These are phyloP conservation scores for Pseudolaguvia tuberculata DNA, from an alignment of 2,113 vertebrate species.

Conservation along the genomic window DNA sequence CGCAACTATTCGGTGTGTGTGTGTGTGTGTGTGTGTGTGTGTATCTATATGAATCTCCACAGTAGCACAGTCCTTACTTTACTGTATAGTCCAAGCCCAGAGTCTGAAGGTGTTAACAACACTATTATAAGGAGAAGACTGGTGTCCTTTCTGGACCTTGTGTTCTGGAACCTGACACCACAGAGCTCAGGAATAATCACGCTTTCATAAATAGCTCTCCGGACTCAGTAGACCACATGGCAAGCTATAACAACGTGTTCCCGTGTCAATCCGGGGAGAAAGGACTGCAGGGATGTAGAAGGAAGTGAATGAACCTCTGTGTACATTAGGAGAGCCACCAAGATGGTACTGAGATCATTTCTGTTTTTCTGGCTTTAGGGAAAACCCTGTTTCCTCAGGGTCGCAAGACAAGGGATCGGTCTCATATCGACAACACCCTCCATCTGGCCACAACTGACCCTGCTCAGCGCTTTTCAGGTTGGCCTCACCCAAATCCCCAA, in stretches of 20 bases:
- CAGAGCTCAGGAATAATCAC: constrained; percentile 50
- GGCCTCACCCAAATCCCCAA: constrained; percentile 30
- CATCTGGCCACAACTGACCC: constrained; percentile 76
- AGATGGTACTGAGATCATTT: not conserved
- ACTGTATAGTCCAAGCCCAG: not conserved
- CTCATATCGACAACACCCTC: constrained; percentile 85
- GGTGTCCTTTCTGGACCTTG: not conserved
- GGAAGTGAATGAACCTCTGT: not conserved
- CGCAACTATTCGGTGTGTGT: not conserved
- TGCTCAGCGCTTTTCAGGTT: constrained; percentile 80
- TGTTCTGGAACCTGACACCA: constrained; percentile 51
- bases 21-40: too few species aligned
- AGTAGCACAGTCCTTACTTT: not conserved
- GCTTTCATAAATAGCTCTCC: constrained; percentile 54
- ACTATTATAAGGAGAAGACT: constrained; percentile 25
- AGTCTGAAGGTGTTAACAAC: constrained; percentile 7
- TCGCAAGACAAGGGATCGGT: constrained; percentile 71
- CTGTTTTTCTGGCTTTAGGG: constrained; percentile 57
- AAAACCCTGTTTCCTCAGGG: constrained; percentile 60
- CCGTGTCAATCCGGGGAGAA: not conserved
- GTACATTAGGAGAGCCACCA: not conserved
- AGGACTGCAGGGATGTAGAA: too few species aligned
- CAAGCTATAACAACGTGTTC: constrained; percentile 21
- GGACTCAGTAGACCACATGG: not conserved
- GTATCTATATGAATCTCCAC: too few species aligned